Conservation (phyloP, 2,797 vertebrate genomes). For the Pelochelys cantorii region DNA sequence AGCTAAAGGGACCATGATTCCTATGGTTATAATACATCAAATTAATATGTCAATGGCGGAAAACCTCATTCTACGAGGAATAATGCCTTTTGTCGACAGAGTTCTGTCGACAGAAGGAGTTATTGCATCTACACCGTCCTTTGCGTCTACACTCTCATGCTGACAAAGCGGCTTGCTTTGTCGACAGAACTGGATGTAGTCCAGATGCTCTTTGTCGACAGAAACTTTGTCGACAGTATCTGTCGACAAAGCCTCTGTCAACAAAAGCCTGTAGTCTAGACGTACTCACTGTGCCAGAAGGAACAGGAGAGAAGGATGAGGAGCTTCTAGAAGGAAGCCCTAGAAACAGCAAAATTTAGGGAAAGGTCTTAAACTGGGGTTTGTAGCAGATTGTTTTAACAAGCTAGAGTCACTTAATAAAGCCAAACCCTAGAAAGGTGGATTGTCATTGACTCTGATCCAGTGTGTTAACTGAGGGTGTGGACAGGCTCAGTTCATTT, state of each 20-base stretch:
- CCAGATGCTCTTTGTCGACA: too few species aligned
- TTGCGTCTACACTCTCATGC: too few species aligned
- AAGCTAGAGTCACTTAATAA: not conserved
- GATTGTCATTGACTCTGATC: not conserved
- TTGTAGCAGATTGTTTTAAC: not conserved
- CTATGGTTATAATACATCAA: constrained; percentile 2
- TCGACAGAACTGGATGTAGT: too few species aligned
- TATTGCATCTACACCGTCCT: too few species aligned
- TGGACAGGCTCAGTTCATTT: not conserved
- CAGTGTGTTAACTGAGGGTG: not conserved
- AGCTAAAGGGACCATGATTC: not conserved
- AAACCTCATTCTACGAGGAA: too few species aligned
- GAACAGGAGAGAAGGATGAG: not conserved
- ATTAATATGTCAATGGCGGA: not conserved
- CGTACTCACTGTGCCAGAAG: not conserved
- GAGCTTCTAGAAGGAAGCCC: not conserved
- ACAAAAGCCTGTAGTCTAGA: too few species aligned
- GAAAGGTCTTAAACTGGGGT: not conserved
- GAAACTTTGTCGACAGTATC: too few species aligned
- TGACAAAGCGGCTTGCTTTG: too few species aligned
- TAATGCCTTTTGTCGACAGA: too few species aligned
- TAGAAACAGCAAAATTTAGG: not conserved
- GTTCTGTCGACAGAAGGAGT: too few species aligned
- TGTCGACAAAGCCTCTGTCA: too few species aligned
- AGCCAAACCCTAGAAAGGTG: not conserved